phyloP scores from a whole-genome alignment of 2,797 vertebrate species.

The Rhadinocentrus ornatus region DNA sequence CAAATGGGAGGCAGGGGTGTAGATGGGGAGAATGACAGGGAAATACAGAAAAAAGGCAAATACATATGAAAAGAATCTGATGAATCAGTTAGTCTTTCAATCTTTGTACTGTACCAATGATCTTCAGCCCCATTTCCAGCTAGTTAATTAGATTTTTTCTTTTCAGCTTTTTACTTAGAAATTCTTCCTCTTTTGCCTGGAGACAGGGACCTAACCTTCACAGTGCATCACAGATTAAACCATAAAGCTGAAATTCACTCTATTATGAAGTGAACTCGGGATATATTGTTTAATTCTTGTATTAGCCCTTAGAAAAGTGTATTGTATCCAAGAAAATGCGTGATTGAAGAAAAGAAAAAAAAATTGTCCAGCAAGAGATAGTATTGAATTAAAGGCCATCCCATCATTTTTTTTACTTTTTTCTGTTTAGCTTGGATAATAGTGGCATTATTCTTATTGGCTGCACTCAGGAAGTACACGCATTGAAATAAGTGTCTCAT shows the following conservation, averaged over 20 bases:
- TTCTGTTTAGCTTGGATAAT: conserved; percentile 18
- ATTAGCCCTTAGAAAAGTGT: conserved; percentile 3
- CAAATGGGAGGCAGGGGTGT: conserved; percentile 14
- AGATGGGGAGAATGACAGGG: conserved; percentile 7
- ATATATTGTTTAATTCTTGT: conserved; percentile 27
- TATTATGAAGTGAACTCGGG: conserved; percentile 25
- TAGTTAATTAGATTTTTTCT: conserved; percentile 49
- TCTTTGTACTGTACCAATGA: conserved; percentile 38
- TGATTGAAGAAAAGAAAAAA: conserved; percentile 21
- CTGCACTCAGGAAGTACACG: conserved; percentile 6
- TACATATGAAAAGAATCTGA: conserved; percentile 32
- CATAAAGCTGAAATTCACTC: conserved; percentile 19
- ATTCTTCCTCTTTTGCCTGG: conserved; percentile 25
- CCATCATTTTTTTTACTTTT: not conserved
- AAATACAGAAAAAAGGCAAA: conserved; percentile 32
- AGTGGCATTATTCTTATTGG: conserved; percentile 34
- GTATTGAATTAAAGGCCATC: not conserved
- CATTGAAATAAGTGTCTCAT: not conserved
- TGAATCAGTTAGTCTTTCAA: conserved; percentile 29
- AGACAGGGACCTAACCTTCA: conserved; percentile 22
- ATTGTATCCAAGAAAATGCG: conserved; percentile 9
- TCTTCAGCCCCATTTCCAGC: conserved; percentile 34
- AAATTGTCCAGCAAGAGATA: conserved; percentile 21
- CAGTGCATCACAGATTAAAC: conserved; percentile 22
- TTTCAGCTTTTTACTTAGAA: conserved; percentile 30